phyloP scores from a whole-genome alignment of 2,113 vertebrate species.

The Chaetorhynchus papuensis region DNA sequence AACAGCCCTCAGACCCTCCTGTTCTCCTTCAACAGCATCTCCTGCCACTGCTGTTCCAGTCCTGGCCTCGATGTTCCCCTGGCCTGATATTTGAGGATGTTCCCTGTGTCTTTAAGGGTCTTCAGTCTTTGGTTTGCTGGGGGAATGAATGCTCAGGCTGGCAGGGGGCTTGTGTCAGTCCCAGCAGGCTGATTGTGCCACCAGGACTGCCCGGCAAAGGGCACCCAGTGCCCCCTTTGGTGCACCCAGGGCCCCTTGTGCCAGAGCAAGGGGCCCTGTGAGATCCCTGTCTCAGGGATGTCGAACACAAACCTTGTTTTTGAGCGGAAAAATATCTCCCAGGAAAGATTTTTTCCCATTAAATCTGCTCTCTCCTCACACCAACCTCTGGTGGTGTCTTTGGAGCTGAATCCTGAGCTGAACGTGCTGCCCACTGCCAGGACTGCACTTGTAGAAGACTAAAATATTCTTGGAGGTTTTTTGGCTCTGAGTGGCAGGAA shows the following conservation, averaged over 20 bases:
- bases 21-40: neutral
- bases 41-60: neutral
- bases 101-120: neutral
- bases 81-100: neutral
- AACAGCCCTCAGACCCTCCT: neutral
- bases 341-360: neutral
- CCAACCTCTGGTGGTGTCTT: neutral
- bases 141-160: neutral
- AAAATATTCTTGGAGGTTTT: neutral
- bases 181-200: rapidly evolving
- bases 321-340: neutral
- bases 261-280: no score
- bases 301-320: rapidly evolving
- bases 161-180: neutral
- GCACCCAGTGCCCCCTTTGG: neutral
- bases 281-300: no score
- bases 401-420: neutral
- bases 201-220: neutral
- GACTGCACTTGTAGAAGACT: neutral
- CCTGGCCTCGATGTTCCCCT: rapidly evolving
- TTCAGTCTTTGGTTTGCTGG: neutral
- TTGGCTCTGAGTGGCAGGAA: neutral
- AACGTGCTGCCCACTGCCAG: neutral
- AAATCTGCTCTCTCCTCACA: neutral
- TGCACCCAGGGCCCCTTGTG: neutral